These are phyloP conservation scores for Corydoras maculifer DNA, from an alignment of 2,113 vertebrate genomes.

Conservation along the genomic window DNA sequence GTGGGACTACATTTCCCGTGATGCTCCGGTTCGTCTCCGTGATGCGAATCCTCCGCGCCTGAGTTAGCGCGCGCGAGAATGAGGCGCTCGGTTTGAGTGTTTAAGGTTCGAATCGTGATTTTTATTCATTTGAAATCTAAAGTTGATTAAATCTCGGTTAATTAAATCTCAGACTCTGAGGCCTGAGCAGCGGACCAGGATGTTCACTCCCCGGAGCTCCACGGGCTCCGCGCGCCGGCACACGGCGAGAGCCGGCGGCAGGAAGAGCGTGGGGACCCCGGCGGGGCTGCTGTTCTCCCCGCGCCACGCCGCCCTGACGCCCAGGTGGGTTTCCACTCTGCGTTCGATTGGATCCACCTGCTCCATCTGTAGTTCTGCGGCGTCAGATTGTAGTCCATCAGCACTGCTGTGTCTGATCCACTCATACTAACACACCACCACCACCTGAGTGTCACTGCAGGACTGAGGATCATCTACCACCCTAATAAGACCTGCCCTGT, in stretches of 20 bases:
- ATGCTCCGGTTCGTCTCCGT: neutral
- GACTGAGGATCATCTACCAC: no score
- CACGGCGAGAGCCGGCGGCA: conserved; percentile 46
- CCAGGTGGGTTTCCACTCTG: conserved; percentile 44
- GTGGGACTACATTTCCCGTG: conserved; percentile 1
- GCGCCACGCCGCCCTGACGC: conserved; percentile 52
- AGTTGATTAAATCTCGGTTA: no score
- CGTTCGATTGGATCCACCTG: no score
- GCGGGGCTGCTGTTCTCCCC: conserved; percentile 61
- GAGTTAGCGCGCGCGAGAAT: conserved; percentile 25
- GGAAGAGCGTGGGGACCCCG: conserved; percentile 54
- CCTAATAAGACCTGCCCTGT: no score
- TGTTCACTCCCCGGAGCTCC: conserved; percentile 61
- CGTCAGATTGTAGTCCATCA: no score
- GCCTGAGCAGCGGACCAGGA: conserved; percentile 15
- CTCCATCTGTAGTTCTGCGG: no score
- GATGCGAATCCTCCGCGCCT: conserved; percentile 18
- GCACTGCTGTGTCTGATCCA: no score
- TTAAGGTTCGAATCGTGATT: neutral
- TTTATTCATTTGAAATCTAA: neutral
- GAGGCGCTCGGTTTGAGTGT: fast-evolving
- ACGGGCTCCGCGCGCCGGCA: conserved; percentile 58
- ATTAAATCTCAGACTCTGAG: no score
- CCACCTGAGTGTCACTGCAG: no score
- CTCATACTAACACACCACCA: no score